Conservation (phyloP, 2,888 invertebrate species). For the Brachynemurus nebulosus region DNA sequence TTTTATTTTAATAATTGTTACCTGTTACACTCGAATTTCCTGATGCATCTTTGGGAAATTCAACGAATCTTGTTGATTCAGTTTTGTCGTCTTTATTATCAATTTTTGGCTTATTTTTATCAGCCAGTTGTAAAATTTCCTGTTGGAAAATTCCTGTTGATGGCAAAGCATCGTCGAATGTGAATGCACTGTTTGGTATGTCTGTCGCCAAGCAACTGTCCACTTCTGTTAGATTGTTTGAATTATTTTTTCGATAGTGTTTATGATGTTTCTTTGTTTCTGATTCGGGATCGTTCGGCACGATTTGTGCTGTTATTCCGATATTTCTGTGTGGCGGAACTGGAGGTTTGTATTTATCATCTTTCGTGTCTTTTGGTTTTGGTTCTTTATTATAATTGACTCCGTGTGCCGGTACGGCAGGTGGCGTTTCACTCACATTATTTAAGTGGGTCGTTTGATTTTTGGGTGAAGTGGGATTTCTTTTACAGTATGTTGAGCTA, state of each 20-base stretch:
- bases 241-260: slow-evolving; percentile 26
- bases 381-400: slow-evolving; percentile 18
- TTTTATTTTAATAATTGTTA: background rate
- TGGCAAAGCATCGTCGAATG: slow-evolving; percentile 9
- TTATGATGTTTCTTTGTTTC: slow-evolving; percentile 28
- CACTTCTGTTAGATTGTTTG: background rate
- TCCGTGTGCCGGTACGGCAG: slow-evolving; percentile 39
- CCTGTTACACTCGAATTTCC: slow-evolving; percentile 15
- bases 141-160: slow-evolving; percentile 30
- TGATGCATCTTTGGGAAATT: slow-evolving; percentile 31
- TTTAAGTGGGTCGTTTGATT: background rate
- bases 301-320: slow-evolving; percentile 41
- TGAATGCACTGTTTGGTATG: slow-evolving; percentile 7
- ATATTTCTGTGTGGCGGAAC: slow-evolving; percentile 76
- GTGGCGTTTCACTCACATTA: slow-evolving; percentile 27
- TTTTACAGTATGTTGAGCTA: slow-evolving; percentile 59
- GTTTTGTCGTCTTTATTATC: slow-evolving; percentile 32
- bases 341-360: slow-evolving; percentile 70
- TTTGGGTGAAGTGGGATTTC: slow-evolving; percentile 27
- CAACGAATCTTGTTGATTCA: slow-evolving; percentile 43
- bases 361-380: slow-evolving; percentile 24
- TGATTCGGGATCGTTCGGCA: slow-evolving; percentile 13
- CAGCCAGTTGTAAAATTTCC: slow-evolving; percentile 28
- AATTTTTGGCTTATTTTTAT: slow-evolving; percentile 13
- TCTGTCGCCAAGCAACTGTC: background rate